phyloP scores from a whole-genome alignment of 2,888 invertebrate genomes.

The Sabatieria punctata region DNA sequence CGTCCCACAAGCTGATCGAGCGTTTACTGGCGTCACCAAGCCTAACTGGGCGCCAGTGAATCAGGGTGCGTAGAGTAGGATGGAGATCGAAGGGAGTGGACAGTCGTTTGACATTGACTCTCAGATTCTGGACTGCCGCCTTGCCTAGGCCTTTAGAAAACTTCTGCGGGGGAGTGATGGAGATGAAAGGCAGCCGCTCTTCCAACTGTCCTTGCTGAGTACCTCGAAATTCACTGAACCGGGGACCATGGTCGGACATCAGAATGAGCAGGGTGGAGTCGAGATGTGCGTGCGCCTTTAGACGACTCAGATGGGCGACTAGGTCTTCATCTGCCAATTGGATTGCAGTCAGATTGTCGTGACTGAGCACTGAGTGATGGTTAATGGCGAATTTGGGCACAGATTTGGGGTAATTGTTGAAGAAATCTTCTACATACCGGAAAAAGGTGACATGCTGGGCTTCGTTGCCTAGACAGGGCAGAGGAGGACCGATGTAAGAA shows the following conservation, averaged over 20 bases:
- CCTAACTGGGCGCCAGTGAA: too few species aligned
- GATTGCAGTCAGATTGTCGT: constrained; percentile 60
- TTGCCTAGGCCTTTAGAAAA: too few species aligned
- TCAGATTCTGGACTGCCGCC: too few species aligned
- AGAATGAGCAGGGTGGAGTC: constrained; percentile 62
- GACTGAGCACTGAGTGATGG: constrained; percentile 66
- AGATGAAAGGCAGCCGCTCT: constrained; percentile 68
- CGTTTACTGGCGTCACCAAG: too few species aligned
- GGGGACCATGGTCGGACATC: constrained; percentile 78
- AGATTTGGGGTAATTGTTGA: not conserved
- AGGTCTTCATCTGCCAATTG: constrained; percentile 30
- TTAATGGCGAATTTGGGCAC: constrained; percentile 64
- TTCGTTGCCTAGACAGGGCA: not conserved
- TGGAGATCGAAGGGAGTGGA: too few species aligned
- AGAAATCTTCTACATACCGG: not conserved
- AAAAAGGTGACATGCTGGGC: not conserved
- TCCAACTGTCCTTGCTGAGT: constrained; percentile 75
- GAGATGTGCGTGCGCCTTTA: constrained; percentile 42
- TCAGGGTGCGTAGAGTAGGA: too few species aligned
- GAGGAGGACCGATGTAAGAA: not conserved
- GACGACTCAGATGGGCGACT: constrained; percentile 1
- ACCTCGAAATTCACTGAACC: constrained; percentile 58
- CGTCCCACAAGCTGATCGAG: too few species aligned
- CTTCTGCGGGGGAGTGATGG: constrained; percentile 59
- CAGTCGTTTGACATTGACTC: too few species aligned